Evolutionary conservation across 2,113 vertebrate genomes (phyloP).

Genomic region (Rostratula benghalensis): DNA sequence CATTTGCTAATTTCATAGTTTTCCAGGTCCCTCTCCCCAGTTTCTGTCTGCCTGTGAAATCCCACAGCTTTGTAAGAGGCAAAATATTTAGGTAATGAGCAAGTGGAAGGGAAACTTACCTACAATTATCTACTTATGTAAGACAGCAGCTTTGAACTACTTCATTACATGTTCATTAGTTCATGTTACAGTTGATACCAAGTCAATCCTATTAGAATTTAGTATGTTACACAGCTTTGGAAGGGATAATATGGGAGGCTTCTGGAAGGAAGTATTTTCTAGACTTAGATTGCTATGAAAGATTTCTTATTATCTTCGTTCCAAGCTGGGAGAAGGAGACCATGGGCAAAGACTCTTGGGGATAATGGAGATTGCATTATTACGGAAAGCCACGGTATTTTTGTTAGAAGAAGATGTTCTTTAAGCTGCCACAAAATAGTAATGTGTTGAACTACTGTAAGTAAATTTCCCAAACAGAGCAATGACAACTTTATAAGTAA

Average conservation of each 20-base stretch:
- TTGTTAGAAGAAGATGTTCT: background rate
- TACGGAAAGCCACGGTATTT: background rate
- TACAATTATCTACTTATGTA: background rate
- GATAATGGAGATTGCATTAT: background rate
- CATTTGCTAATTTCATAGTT: background rate
- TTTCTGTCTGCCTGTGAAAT: background rate
- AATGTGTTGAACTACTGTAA: background rate
- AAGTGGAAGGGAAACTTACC: constrained; percentile 3
- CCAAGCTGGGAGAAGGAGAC: background rate
- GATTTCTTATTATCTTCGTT: background rate
- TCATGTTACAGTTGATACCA: constrained; percentile 61
- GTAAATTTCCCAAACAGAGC: background rate
- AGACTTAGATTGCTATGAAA: background rate
- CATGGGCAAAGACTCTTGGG: background rate
- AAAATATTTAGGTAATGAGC: background rate
- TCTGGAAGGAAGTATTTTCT: background rate
- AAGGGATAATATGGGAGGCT: background rate
- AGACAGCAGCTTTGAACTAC: constrained; percentile 19
- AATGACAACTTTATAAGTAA: background rate
- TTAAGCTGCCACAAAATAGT: background rate
- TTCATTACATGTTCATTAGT: constrained; percentile 61
- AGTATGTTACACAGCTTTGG: constrained; percentile 17
- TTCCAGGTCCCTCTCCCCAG: background rate
- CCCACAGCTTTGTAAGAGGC: background rate
- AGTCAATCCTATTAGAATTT: constrained; percentile 38